Conservation (phyloP, 2,888 invertebrate genomes). For the Acleris laterana region DNA sequence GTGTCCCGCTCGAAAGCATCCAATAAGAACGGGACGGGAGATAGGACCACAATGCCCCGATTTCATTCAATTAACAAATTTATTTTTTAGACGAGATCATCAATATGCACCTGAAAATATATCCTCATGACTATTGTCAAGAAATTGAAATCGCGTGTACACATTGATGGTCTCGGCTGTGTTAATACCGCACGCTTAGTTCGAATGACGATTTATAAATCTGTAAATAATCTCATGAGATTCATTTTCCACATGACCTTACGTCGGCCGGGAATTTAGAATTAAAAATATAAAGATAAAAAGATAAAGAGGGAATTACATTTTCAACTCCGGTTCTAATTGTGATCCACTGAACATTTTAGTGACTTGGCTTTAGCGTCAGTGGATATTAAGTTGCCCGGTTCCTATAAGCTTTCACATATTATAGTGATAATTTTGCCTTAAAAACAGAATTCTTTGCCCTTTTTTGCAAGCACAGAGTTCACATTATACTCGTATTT, state of each 20-base stretch:
- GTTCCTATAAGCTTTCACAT: slow-evolving; percentile 6
- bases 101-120: too few species aligned
- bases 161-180: too few species aligned
- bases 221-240: slow-evolving; percentile 36
- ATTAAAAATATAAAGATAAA: slow-evolving; percentile 28
- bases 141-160: too few species aligned
- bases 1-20: slow-evolving; percentile 30
- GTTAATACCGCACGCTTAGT: not conserved
- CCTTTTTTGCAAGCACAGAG: too few species aligned
- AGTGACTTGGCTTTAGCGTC: not conserved
- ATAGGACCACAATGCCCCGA: slow-evolving; percentile 15
- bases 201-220: slow-evolving; percentile 20
- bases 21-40: slow-evolving; percentile 21
- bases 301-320: slow-evolving; percentile 25
- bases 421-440: too few species aligned
- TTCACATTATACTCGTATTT: too few species aligned
- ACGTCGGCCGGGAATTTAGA: slow-evolving; percentile 18
- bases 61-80: slow-evolving; percentile 30
- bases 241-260: slow-evolving; percentile 24
- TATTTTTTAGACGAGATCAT: not conserved
- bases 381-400: slow-evolving; percentile 3
- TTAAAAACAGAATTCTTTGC: too few species aligned
- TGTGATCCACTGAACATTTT: slow-evolving; percentile 2
- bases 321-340: slow-evolving; percentile 1
- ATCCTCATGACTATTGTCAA: too few species aligned